phyloP scores from a whole-genome alignment of 2,888 invertebrate species.

The Euplagia quadripunctaria region DNA sequence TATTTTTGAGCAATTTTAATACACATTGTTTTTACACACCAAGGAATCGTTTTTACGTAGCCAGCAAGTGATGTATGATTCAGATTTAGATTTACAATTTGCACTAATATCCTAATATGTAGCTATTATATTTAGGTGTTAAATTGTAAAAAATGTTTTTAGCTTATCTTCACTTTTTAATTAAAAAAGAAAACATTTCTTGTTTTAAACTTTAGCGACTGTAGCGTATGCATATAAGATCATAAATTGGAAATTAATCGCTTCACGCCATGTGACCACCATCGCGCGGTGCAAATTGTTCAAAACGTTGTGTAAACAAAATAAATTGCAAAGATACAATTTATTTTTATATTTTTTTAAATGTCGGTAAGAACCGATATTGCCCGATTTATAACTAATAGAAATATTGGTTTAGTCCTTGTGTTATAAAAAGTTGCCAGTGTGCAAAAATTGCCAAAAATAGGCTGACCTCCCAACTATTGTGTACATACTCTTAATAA shows the following conservation, averaged over 20 bases:
- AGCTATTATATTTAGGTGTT: background rate
- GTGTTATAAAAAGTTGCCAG: slow-evolving; percentile 11
- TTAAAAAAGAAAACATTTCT: no score
- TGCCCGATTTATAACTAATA: background rate
- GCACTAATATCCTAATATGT: background rate
- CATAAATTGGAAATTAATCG: no score
- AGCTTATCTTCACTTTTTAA: no score
- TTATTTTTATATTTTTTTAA: no score
- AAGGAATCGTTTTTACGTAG: background rate
- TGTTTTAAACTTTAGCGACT: no score
- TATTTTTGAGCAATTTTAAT: slow-evolving; percentile 29
- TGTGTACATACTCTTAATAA: slow-evolving; percentile 44
- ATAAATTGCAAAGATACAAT: no score
- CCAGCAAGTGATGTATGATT: background rate
- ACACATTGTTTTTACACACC: slow-evolving; percentile 18
- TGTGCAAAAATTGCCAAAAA: slow-evolving; percentile 22
- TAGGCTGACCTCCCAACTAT: slow-evolving; percentile 32
- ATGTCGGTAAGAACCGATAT: no score
- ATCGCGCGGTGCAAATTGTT: no score
- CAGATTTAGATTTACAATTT: background rate
- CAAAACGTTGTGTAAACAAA: no score
- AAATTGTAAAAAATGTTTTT: no score
- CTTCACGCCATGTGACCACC: no score
- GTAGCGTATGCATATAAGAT: no score
- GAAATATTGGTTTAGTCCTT: background rate